Evolutionary conservation across 1,140 invertebrate species (phyloP).

Genomic region (Drosophila baimaii): DNA sequence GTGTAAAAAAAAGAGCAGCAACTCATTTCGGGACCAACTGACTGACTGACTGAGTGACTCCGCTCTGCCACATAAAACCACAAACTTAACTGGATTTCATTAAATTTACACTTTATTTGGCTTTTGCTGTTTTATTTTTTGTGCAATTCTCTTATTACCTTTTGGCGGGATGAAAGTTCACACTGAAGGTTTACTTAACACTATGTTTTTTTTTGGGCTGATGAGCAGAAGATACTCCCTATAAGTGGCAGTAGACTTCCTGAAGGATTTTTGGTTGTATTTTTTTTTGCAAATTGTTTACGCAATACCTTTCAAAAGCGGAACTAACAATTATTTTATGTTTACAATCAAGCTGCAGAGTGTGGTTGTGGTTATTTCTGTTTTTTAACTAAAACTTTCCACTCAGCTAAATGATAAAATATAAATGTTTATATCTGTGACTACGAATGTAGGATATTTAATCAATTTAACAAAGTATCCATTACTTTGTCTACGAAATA

Average conservation of each 20-base stretch:
- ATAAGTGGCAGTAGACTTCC: not conserved
- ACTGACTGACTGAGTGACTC: conserved; percentile 58
- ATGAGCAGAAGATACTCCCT: not conserved
- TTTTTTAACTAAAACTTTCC: conserved; percentile 1
- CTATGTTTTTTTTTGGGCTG: not conserved
- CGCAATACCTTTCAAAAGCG: not conserved
- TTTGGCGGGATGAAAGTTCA: conserved; percentile 41
- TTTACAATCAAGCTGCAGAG: conserved; percentile 2
- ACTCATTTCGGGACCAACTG: conserved; percentile 42
- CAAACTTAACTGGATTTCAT: conserved; percentile 52
- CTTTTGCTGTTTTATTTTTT: conserved; percentile 21
- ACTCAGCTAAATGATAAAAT: not conserved
- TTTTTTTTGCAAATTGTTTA: not conserved
- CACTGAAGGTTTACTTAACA: conserved; percentile 16
- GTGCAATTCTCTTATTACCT: conserved; percentile 32
- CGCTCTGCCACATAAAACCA: conserved; percentile 49
- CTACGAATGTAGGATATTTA: not conserved
- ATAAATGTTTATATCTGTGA: not conserved
- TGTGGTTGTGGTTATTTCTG: conserved; percentile 7
- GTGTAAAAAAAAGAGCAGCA: conserved; percentile 29
- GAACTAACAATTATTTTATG: conserved; percentile 2
- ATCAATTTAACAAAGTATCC: not conserved
- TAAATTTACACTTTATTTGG: conserved; percentile 39
- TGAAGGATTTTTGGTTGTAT: not conserved
- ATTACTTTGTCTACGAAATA: not conserved